Percentiles rank a stretch among this genome's conserved stretches.
These are phyloP conservation scores for Lasioglossum marginatum DNA, from an alignment of 2,888 invertebrate genomes.

Conservation along the genomic window DNA sequence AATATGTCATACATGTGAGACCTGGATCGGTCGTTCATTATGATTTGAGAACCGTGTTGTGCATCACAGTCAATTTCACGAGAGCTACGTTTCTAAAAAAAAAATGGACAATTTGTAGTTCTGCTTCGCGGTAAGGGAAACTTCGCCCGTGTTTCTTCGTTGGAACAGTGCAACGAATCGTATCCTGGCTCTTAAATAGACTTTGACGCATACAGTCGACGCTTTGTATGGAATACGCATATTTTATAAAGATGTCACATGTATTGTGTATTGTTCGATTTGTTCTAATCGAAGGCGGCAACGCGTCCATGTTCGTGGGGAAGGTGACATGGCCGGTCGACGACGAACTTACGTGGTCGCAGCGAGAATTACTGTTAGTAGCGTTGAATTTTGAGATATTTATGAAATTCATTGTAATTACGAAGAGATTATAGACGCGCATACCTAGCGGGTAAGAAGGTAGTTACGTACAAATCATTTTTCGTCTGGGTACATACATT, in stretches of 20 bases:
- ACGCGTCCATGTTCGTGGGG: conserved; percentile 9
- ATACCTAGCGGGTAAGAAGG: conserved; percentile 33
- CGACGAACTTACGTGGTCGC: conserved; percentile 43
- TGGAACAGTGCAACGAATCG: conserved; percentile 30
- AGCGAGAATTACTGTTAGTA: conserved; percentile 60
- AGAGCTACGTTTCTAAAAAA: conserved; percentile 12
- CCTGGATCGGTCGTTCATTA: conserved; percentile 67
- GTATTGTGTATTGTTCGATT: conserved; percentile 24
- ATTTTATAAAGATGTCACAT: conserved; percentile 20
- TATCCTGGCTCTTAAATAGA: conserved; percentile 36
- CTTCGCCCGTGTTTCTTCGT: conserved; percentile 9
- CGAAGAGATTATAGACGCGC: conserved; percentile 45
- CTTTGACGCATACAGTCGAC: conserved; percentile 25
- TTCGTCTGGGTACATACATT: conserved; percentile 33
- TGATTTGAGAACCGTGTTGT: conserved; percentile 46
- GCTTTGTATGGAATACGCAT: conserved; percentile 19
- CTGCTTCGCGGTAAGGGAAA: not conserved
- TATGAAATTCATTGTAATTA: conserved; percentile 64
- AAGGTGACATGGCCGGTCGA: conserved; percentile 36
- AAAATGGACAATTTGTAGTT: conserved; percentile 4
- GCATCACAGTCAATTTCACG: conserved; percentile 38
- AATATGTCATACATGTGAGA: conserved; percentile 81
- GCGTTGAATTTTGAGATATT: conserved; percentile 74
- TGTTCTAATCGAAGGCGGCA: conserved; percentile 6
- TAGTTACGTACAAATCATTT: conserved; percentile 48